Percentiles rank a stretch among this genome's conserved stretches.
Evolutionary conservation across 2,113 vertebrate genomes (phyloP).

Genomic region (Lamprotornis superbus): DNA sequence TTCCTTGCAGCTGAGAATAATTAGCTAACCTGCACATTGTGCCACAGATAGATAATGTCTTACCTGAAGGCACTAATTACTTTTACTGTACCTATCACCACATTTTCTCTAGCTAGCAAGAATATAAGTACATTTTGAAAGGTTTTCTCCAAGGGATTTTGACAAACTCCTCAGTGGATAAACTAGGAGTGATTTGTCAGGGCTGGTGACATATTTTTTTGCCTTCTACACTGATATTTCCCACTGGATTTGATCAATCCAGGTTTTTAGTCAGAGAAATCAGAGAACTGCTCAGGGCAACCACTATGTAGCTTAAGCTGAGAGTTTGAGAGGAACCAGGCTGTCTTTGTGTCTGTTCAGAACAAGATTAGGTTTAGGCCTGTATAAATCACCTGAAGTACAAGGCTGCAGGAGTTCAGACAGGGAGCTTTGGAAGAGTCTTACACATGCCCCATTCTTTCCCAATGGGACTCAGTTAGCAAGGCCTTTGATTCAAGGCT

Average conservation of each 20-base stretch:
- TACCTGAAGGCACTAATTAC: not conserved
- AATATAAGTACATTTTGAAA: not conserved
- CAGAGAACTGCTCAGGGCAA: not conserved
- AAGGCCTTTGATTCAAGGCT: not conserved
- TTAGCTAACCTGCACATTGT: not conserved
- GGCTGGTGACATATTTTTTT: not conserved
- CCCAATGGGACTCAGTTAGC: not conserved
- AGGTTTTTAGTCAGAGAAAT: not conserved
- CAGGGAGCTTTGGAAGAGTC: not conserved
- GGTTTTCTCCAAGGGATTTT: not conserved
- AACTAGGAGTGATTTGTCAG: not conserved
- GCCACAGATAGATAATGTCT: not conserved
- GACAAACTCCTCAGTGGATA: not conserved
- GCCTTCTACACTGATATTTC: not conserved
- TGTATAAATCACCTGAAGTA: not conserved
- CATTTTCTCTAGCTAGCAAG: not conserved
- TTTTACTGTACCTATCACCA: not conserved
- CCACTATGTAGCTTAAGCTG: not conserved
- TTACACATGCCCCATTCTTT: fast-evolving
- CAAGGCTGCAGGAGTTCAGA: not conserved
- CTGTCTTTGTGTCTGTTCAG: not conserved
- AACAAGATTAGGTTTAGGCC: not conserved
- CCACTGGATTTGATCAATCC: not conserved
- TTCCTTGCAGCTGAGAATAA: not conserved
- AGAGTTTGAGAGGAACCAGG: not conserved